These are phyloP conservation scores for Drosophila borborema DNA, from an alignment of 2,888 invertebrate genomes.

Conservation along the genomic window DNA sequence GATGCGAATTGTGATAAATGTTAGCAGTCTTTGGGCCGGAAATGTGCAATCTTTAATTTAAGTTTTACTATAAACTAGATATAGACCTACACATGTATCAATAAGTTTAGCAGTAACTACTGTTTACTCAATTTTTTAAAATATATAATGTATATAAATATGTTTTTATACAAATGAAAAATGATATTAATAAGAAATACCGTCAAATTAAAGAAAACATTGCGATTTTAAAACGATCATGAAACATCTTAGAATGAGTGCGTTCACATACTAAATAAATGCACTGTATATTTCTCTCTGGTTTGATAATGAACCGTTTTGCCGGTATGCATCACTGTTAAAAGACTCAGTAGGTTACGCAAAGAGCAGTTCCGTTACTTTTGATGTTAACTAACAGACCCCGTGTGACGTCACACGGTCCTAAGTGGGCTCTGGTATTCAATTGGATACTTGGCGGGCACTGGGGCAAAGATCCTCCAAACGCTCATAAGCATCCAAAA, in stretches of 20 bases:
- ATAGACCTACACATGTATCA: conserved; percentile 2
- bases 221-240: not conserved
- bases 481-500: too few relatives aligned
- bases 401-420: too few relatives aligned
- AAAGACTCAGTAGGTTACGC: too few relatives aligned
- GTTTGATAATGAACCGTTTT: not conserved
- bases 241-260: not conserved
- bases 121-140: conserved; percentile 20
- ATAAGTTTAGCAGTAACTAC: conserved; percentile 23
- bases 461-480: too few relatives aligned
- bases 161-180: conserved; percentile 3
- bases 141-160: conserved; percentile 46
- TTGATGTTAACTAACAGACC: too few relatives aligned
- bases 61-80: conserved; percentile 50
- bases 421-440: too few relatives aligned
- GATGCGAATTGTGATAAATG: conserved; percentile 85
- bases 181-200: not conserved
- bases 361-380: too few relatives aligned
- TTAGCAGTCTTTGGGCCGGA: conserved; percentile 85
- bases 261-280: not conserved
- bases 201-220: not conserved
- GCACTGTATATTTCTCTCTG: not conserved
- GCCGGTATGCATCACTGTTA: too few relatives aligned
- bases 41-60: conserved; percentile 83
- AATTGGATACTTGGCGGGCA: too few relatives aligned